phyloP scores from a whole-genome alignment of 2,113 vertebrate genomes.

The Geococcyx californianus region DNA sequence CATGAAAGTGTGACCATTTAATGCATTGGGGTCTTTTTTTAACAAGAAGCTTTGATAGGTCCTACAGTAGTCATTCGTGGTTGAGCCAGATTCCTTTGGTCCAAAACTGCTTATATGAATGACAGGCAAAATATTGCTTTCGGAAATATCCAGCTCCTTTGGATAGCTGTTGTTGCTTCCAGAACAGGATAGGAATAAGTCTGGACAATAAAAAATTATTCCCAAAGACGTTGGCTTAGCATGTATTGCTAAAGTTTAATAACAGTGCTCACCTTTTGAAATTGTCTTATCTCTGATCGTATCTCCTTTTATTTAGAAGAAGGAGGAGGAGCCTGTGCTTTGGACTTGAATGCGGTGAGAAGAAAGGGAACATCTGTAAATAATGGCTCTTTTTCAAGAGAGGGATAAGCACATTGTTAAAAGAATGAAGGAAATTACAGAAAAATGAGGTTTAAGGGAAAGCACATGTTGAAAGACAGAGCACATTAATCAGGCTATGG shows the following conservation, averaged over 20 bases:
- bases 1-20: neutral
- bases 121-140: neutral
- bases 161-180: neutral
- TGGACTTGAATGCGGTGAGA: neutral
- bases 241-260: neutral
- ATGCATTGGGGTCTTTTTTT: neutral
- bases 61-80: neutral
- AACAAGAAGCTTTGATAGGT: neutral
- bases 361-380: slow-evolving; percentile 56
- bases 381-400: slow-evolving; percentile 1
- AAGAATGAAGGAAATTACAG: slow-evolving; percentile 66
- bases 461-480: slow-evolving; percentile 67
- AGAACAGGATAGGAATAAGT: neutral
- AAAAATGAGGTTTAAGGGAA: slow-evolving; percentile 64
- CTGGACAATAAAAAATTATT: neutral
- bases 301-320: neutral
- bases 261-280: slow-evolving; percentile 9
- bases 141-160: neutral
- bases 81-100: neutral
- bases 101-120: neutral
- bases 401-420: slow-evolving; percentile 61
- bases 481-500: slow-evolving; percentile 48
- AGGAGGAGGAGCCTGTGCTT: neutral
- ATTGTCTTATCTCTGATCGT: neutral
- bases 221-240: neutral